Percentiles rank a stretch among this genome's conserved stretches.
Evolutionary conservation across 2,888 invertebrate species (phyloP).

Genomic region (Cataglyphis livida): DNA sequence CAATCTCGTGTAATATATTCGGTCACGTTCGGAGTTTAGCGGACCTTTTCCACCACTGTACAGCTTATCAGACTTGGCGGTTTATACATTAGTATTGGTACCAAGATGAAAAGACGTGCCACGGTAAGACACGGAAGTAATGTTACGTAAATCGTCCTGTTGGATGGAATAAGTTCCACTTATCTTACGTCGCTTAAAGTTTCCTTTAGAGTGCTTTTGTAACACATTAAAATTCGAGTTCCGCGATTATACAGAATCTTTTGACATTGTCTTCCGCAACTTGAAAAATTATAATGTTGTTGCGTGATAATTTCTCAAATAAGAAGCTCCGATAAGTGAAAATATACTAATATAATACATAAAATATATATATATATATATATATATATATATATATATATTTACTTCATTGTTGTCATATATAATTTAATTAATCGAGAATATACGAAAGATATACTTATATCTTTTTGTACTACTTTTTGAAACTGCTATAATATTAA

Average conservation of each 20-base stretch:
- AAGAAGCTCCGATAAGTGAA: neutral
- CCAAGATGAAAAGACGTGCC: conserved; percentile 49
- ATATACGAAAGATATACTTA: neutral
- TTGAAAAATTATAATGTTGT: neutral
- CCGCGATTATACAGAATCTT: conserved; percentile 29
- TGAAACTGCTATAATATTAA: neutral
- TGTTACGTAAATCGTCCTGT: conserved; percentile 65
- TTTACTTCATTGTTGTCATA: neutral
- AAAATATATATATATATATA: no score
- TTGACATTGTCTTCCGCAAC: neutral
- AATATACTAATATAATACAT: no score
- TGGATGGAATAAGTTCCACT: conserved; percentile 63
- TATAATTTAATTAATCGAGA: neutral
- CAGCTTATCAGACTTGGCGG: conserved; percentile 66
- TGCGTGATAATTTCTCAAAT: neutral
- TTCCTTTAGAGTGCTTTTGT: conserved; percentile 49
- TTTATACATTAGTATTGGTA: conserved; percentile 63
- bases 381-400: no score
- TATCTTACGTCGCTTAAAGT: conserved; percentile 54
- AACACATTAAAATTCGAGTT: conserved; percentile 64
- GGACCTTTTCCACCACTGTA: conserved; percentile 38
- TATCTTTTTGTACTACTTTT: neutral
- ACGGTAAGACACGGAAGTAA: conserved; percentile 51
- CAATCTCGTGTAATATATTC: conserved; percentile 47
- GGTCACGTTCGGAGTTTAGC: conserved; percentile 66